Base-by-base conservation (phyloP, 2,888 invertebrate genomes). In the Xanthostigma xanthostigma region DNA sequence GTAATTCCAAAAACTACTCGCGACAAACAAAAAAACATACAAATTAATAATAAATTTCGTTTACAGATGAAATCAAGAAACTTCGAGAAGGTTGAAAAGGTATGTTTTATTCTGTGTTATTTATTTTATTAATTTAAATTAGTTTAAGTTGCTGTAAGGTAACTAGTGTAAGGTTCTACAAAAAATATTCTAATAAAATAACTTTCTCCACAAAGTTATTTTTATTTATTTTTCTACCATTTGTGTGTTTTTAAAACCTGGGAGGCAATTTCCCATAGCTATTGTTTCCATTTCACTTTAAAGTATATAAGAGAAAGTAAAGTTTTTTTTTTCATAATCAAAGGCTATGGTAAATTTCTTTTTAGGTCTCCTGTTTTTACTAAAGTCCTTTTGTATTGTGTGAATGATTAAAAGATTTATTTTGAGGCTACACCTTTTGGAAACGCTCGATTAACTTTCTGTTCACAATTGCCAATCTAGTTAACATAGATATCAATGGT, bases 81-180 rank as follows among this genome's bases (percentile, higher is more conserved):
- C 73, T 97, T 89, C 75, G 98, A 98, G 69, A 87, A 87, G 66
- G 98, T 98, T 41, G 98, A 98, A 80, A 95, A 96, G 86, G 92
- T 93, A 79, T 58, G 62, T 55, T 48, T 51, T 45, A 27, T 27
- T 27, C 39, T 46, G 51, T 51, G 51, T 49, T 46, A 41, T 39
- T 17, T 39, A 47, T 43, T 49, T 45, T 50, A 45, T 46, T 45
- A 50, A 42, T 46, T 46, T 45, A 45, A 51, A 44, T 44, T 49
- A 45, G 44, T 37, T 42, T 46, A 37, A 46, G 42, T 41, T 12
- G 41, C 40, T 44, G 35, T 37, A 48, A 44, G 50, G 14, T 50
- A 42, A 45, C 38, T 12, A 45, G 41, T 50, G 45, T 40, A 38
- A 43, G 39, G 36, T 50, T 50, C 36, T 45, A 40, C 36, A 33